Conservation (phyloP, 2,797 vertebrate species). For the Lophotriccus pileatus region DNA sequence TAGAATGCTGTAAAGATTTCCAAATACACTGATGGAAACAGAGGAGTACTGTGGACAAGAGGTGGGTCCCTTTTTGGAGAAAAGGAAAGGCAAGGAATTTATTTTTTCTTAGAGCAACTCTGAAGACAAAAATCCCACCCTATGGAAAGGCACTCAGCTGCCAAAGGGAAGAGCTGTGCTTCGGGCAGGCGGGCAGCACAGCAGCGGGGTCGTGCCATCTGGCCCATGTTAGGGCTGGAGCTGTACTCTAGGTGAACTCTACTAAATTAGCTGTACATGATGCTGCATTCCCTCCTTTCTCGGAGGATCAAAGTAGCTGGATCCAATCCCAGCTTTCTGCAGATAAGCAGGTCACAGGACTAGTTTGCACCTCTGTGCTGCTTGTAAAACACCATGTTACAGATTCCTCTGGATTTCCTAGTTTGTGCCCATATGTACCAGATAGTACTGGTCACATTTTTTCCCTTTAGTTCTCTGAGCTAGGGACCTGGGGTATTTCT, state of each 20-base stretch:
- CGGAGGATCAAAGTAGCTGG: constrained; percentile 74
- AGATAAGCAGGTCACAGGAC: constrained; percentile 80
- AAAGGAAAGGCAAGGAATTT: neutral
- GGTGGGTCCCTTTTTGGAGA: neutral
- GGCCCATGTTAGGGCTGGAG: neutral
- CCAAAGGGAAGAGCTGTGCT: neutral
- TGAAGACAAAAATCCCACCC: neutral
- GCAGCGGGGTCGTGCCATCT: constrained; percentile 10
- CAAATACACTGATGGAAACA: constrained; percentile 24
- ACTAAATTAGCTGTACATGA: constrained; percentile 74
- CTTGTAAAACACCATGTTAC: constrained; percentile 56
- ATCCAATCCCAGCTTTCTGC: constrained; percentile 61
- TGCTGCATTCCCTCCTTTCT: constrained; percentile 69
- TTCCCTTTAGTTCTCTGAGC: constrained; percentile 15
- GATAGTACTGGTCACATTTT: constrained; percentile 33
- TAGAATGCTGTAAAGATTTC: constrained; percentile 55
- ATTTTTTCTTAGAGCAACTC: neutral
- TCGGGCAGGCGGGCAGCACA: neutral
- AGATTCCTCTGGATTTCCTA: constrained; percentile 69
- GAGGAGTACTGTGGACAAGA: constrained; percentile 27
- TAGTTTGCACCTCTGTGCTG: constrained; percentile 64
- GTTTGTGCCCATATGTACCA: neutral
- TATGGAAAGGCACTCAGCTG: neutral
- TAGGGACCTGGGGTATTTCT: constrained; percentile 35
- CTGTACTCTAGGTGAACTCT: constrained; percentile 74